Percentiles rank a stretch among this genome's conserved stretches.
Evolutionary conservation across 1,140 invertebrate genomes (phyloP).

Genomic region (Acromyrmex echinatior): DNA sequence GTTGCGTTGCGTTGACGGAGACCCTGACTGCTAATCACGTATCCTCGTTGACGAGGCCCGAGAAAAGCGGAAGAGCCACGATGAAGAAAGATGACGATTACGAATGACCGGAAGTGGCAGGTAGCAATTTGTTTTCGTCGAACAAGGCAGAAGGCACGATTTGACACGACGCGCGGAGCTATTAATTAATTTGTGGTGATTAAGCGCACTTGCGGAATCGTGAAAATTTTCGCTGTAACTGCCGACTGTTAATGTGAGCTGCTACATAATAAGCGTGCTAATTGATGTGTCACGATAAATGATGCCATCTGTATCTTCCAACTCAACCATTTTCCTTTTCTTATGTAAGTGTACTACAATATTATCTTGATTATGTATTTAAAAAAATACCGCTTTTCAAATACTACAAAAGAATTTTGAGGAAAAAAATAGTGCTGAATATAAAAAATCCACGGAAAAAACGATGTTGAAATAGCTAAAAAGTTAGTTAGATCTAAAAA

Average conservation of each 20-base stretch:
- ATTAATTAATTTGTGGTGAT: conserved; percentile 40
- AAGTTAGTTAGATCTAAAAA: too few relatives aligned
- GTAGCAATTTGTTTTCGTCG: conserved; percentile 43
- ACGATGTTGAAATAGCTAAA: too few relatives aligned
- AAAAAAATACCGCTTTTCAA: neutral
- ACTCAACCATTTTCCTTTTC: neutral
- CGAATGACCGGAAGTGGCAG: conserved; percentile 4
- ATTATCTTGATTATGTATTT: neutral
- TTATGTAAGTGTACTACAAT: neutral
- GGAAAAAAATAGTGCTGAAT: neutral
- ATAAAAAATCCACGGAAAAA: neutral
- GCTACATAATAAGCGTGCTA: conserved; percentile 9
- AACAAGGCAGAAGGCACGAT: neutral
- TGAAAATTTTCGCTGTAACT: conserved; percentile 8
- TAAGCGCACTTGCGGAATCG: conserved; percentile 12
- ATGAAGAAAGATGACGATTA: conserved; percentile 28
- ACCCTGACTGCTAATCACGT: conserved; percentile 21
- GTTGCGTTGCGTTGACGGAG: neutral
- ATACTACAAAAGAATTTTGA: neutral
- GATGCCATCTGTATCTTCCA: neutral
- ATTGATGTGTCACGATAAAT: conserved; percentile 8
- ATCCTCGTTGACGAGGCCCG: conserved; percentile 5
- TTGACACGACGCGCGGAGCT: conserved; percentile 1
- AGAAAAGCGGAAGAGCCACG: conserved; percentile 34
- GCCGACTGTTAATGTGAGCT: neutral